phyloP scores from a whole-genome alignment of 1,140 invertebrate species.

The Asobara japonica region DNA sequence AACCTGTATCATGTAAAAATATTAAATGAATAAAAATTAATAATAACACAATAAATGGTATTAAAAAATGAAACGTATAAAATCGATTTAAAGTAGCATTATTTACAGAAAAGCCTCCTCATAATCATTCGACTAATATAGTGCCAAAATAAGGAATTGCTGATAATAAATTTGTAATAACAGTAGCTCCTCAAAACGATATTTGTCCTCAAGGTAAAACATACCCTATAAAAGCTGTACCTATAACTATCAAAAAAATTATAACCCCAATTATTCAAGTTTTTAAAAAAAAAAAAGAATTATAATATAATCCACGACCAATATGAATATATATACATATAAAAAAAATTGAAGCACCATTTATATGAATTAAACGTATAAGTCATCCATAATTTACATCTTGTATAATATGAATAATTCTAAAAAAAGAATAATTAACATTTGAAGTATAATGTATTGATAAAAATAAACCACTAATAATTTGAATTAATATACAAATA shows the following conservation, averaged over 20 bases:
- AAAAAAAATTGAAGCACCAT: slow-evolving; percentile 69
- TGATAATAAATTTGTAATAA: too few relatives aligned
- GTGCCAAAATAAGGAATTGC: too few relatives aligned
- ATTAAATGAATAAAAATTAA: slow-evolving; percentile 72
- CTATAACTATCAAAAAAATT: slow-evolving; percentile 72
- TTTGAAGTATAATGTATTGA: slow-evolving; percentile 71
- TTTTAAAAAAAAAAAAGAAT: slow-evolving; percentile 64
- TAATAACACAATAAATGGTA: slow-evolving; percentile 73
- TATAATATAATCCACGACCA: slow-evolving; percentile 69
- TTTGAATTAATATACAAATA: slow-evolving; percentile 71
- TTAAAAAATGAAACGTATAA: slow-evolving; percentile 75
- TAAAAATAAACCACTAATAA: slow-evolving; percentile 70
- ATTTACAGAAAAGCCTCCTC: slow-evolving; percentile 76
- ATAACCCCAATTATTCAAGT: slow-evolving; percentile 69
- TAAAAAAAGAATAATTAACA: slow-evolving; percentile 69
- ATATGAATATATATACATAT: slow-evolving; percentile 68
- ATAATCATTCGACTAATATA: slow-evolving; percentile 75
- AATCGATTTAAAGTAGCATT: slow-evolving; percentile 77
- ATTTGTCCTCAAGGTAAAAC: too few relatives aligned
- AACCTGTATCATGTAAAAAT: too few relatives aligned
- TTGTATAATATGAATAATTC: too few relatives aligned
- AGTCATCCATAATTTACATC: slow-evolving; percentile 70
- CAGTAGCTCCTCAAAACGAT: too few relatives aligned
- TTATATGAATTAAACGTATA: slow-evolving; percentile 70
- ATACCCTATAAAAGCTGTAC: too few relatives aligned